These are phyloP conservation scores for Tetrao urogallus DNA, from an alignment of 2,113 vertebrate genomes.

Conservation along the genomic window DNA sequence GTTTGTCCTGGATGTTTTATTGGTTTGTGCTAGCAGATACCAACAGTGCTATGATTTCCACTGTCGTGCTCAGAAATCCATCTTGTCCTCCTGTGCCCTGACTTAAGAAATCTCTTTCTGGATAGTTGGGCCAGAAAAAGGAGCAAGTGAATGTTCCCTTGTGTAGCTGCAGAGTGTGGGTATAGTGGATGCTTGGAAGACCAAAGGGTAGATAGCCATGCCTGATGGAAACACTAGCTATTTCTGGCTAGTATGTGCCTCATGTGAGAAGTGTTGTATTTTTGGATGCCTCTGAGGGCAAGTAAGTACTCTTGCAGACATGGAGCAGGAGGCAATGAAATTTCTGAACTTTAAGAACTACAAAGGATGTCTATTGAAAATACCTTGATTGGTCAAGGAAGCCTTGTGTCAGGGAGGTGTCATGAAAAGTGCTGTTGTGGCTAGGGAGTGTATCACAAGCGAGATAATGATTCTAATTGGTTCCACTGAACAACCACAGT, in stretches of 20 bases:
- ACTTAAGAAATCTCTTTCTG: constrained; percentile 34
- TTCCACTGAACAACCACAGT: neutral
- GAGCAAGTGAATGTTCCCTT: constrained; percentile 38
- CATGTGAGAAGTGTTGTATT: constrained; percentile 41
- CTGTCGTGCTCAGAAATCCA: neutral
- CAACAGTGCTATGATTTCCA: neutral
- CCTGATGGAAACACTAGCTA: constrained; percentile 47
- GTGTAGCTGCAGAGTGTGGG: neutral
- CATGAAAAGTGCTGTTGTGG: neutral
- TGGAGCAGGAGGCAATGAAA: neutral
- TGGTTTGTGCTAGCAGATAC: neutral
- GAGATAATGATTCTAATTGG: neutral
- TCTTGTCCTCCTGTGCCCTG: constrained; percentile 25
- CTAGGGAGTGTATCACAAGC: neutral
- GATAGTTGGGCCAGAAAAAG: constrained; percentile 20
- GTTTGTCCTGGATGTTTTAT: neutral
- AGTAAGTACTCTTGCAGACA: neutral
- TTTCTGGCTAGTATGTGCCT: constrained; percentile 35
- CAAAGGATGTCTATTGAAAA: neutral
- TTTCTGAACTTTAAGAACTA: constrained; percentile 9
- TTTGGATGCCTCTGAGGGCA: constrained; percentile 8
- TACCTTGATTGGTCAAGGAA: neutral
- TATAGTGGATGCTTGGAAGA: constrained; percentile 28
- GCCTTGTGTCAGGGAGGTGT: neutral
- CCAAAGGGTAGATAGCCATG: constrained; percentile 21